Evolutionary conservation across 2,888 invertebrate species (phyloP), one percentile per base, ranked within the genome.

Genomic region (Sesia bembeciformis): DNA sequence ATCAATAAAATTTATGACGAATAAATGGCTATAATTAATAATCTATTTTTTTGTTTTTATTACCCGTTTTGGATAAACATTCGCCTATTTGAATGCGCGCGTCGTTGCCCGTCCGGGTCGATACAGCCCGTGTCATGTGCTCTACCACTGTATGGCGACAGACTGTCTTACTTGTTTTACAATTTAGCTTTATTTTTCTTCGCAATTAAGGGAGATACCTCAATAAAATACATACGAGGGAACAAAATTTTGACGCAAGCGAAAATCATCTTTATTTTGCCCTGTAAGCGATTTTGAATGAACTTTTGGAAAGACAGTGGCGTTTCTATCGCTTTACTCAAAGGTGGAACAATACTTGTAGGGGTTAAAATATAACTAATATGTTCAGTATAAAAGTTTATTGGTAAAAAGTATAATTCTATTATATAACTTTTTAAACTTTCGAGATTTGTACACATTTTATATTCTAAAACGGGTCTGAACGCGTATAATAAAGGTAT

Each of bases 101-200:
- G 87, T 85, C 87, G 87, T 85, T 86, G 84, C 62, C 59, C 58
- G 57, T 58, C 62, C 67, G 71, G 85, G 86, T 88, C 88, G 86
- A 88, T 88, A 88, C 74, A 86, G 85, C 84, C 23, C 60, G 70
- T 76, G 75, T 75, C 78, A 72, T 79, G 79, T 75, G 74, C 72
- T 73, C 70, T 49, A 65, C 72, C 71, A 69, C 69, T 69, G 72
- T 77, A 73, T 78, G 84, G 85, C 86, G 87, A 81, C 88, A 81
- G 82, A 84, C 84, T 74, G 86, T 85, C 85, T 75, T 71, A 69
- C 74, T 81, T 84, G 80, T 81, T 81, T 76, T 76, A 82, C 77
- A 77, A 78, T 80, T 72, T 76, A 71, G 70, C 67, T 51, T 52
- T 52, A 52, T 52, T 52, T 52, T 52, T 40, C 52, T 52, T 52